A percentile compares a stretch with the other conserved stretches of the same genome.
phyloP scores from a whole-genome alignment of 1,140 invertebrate species.

The Stenopsyche tienmushanensis region DNA sequence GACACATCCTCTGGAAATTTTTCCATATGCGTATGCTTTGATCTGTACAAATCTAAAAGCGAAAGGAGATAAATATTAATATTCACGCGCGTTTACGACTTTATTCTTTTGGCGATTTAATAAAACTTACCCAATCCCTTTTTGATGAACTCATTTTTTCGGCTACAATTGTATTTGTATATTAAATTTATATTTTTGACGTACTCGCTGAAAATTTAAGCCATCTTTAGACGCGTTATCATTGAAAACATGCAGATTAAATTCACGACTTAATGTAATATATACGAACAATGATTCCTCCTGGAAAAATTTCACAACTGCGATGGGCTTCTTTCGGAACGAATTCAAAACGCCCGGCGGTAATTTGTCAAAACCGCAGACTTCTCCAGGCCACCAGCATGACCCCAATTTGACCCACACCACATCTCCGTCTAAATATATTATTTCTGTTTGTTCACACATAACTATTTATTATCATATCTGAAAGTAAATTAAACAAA shows the following conservation, averaged over 20 bases:
- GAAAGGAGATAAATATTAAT: too few relatives aligned
- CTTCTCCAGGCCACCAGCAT: conserved; percentile 79
- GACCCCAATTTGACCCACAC: conserved; percentile 80
- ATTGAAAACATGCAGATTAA: neutral
- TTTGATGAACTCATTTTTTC: conserved; percentile 77
- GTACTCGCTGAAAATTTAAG: conserved; percentile 76
- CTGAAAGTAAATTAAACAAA: conserved; percentile 27
- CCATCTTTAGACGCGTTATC: too few relatives aligned
- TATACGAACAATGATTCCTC: conserved; percentile 71
- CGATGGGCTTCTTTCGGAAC: conserved; percentile 68
- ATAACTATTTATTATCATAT: conserved; percentile 47
- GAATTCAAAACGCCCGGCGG: conserved; percentile 64
- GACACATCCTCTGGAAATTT: conserved; percentile 74
- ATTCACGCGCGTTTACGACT: too few relatives aligned
- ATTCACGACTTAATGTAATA: neutral
- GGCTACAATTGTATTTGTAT: conserved; percentile 72
- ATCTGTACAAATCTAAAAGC: conserved; percentile 60
- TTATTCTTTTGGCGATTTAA: neutral
- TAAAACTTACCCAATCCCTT: conserved; percentile 70
- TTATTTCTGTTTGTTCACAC: conserved; percentile 59
- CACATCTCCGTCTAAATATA: conserved; percentile 71
- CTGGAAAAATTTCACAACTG: conserved; percentile 79
- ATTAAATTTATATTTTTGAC: conserved; percentile 71
- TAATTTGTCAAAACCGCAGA: conserved; percentile 62
- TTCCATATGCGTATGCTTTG: conserved; percentile 66